phyloP scores from a whole-genome alignment of 2,113 vertebrate species.

The Athene cunicularia region DNA sequence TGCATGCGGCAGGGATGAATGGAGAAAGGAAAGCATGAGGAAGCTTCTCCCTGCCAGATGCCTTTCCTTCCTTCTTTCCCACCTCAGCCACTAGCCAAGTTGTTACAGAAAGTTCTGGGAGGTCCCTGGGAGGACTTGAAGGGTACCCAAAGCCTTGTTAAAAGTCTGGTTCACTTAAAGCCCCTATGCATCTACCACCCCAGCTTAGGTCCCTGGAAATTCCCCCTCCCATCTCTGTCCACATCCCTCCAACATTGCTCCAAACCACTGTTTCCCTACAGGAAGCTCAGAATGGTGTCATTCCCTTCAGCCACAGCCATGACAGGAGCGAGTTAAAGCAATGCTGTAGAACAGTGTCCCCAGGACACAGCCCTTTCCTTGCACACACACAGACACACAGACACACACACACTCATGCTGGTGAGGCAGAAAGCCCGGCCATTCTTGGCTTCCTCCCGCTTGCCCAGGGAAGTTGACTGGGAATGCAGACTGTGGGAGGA shows the following conservation, averaged over 20 bases:
- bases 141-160: background rate
- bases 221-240: background rate
- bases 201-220: background rate
- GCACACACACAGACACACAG: background rate
- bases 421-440: conserved; percentile 47
- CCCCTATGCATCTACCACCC: background rate
- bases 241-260: background rate
- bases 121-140: background rate
- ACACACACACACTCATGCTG: background rate
- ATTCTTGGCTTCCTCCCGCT: conserved; percentile 63
- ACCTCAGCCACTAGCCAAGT: background rate
- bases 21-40: background rate
- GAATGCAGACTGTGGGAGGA: conserved; percentile 79
- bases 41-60: fast-evolving
- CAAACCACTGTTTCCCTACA: background rate
- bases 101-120: background rate
- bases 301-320: background rate
- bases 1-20: fast-evolving
- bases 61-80: background rate
- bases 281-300: background rate
- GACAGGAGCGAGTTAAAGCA: background rate
- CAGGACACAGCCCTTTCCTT: background rate
- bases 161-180: background rate
- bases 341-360: background rate
- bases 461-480: conserved; percentile 65